Conservation (phyloP, 2,888 invertebrate species). For the Ochropleura leucogaster region DNA sequence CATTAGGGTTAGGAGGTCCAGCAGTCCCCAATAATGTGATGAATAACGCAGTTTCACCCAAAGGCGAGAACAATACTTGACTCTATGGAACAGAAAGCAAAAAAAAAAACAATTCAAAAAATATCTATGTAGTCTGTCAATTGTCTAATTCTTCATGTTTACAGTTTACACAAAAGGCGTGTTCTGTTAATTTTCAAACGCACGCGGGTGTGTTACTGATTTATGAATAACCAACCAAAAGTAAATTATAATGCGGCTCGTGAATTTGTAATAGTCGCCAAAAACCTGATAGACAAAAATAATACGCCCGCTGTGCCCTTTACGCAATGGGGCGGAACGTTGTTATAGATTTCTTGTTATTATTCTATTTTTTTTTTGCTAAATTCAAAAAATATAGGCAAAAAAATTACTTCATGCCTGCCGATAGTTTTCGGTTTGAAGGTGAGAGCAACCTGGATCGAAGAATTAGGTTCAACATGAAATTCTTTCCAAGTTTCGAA, state of each 20-base stretch:
- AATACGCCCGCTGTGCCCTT: too few relatives aligned
- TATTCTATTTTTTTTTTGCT: too few relatives aligned
- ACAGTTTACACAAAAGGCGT: not conserved
- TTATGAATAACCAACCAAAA: too few relatives aligned
- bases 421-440: slow-evolving; percentile 85
- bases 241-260: too few relatives aligned
- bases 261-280: too few relatives aligned
- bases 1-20: slow-evolving; percentile 83
- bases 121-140: not conserved
- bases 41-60: slow-evolving; percentile 84
- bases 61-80: slow-evolving; percentile 82
- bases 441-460: slow-evolving; percentile 81
- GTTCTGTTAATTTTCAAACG: too few relatives aligned
- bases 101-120: not conserved
- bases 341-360: too few relatives aligned
- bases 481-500: slow-evolving; percentile 85
- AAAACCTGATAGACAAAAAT: too few relatives aligned
- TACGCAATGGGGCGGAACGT: too few relatives aligned
- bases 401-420: slow-evolving; percentile 80
- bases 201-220: too few relatives aligned
- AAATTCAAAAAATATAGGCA: not conserved
- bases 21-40: slow-evolving; percentile 75
- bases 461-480: slow-evolving; percentile 82
- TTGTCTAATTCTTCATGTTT: not conserved
- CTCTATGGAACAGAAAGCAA: slow-evolving; percentile 67